A percentile compares a stretch with the other conserved stretches of the same genome.
phyloP scores from a whole-genome alignment of 2,797 vertebrate genomes.

The Bovichtus diacanthus region DNA sequence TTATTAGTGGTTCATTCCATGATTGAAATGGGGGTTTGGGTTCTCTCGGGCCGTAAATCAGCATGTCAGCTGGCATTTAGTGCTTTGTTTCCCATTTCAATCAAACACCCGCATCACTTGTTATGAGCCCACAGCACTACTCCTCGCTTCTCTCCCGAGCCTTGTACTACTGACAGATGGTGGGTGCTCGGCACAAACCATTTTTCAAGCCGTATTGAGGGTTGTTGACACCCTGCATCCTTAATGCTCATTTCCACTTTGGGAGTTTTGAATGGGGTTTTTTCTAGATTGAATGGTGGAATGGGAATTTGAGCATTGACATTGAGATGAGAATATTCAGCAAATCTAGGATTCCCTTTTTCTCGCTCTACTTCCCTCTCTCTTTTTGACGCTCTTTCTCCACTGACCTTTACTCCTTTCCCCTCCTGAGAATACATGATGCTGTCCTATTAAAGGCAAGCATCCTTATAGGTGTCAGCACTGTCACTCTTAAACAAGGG shows the following conservation, averaged over 20 bases:
- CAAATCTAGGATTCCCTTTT: constrained; percentile 12
- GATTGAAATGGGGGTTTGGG: constrained; percentile 86
- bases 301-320: constrained; percentile 54
- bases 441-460: constrained; percentile 48
- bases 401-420: constrained; percentile 45
- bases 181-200: constrained; percentile 57
- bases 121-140: constrained; percentile 77
- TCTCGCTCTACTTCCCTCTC: background rate
- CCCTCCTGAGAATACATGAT: constrained; percentile 33
- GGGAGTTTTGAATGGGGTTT: constrained; percentile 49
- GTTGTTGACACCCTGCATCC: constrained; percentile 51
- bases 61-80: constrained; percentile 84
- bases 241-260: constrained; percentile 69
- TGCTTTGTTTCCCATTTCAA: constrained; percentile 89
- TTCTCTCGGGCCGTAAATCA: constrained; percentile 83
- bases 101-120: constrained; percentile 83
- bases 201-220: constrained; percentile 71
- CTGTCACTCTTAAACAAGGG: constrained; percentile 60
- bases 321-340: constrained; percentile 35
- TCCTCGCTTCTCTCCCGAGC: constrained; percentile 68
- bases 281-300: constrained; percentile 50
- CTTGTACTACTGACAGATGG: constrained; percentile 83
- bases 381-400: background rate
- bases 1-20: constrained; percentile 86
- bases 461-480: constrained; percentile 66